These are phyloP conservation scores for Jordanella pulchra DNA, from an alignment of 2,797 vertebrate species.

Conservation along the genomic window DNA sequence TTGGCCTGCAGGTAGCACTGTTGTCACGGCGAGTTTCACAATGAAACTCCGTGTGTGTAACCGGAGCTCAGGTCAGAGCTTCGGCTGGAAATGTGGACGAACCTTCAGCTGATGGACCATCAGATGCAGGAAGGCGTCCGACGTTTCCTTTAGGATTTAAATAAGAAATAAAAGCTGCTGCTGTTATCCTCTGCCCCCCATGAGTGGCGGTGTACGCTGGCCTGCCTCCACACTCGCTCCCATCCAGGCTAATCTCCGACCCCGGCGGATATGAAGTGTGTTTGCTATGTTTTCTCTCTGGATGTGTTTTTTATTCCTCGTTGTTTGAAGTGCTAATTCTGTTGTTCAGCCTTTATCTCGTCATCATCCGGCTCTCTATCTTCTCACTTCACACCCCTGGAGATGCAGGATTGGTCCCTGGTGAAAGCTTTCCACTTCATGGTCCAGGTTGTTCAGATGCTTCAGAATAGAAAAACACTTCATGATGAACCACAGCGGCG, in stretches of 20 bases:
- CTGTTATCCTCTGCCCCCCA: constrained; percentile 21
- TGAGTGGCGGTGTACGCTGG: constrained; percentile 56
- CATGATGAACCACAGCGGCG: constrained; percentile 3
- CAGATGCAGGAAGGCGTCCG: too few relatives aligned
- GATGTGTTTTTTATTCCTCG: constrained; percentile 27
- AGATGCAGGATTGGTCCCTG: constrained; percentile 51
- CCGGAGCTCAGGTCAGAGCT: too few relatives aligned
- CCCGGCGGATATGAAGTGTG: constrained; percentile 62
- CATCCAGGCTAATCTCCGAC: constrained; percentile 60
- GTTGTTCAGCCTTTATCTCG: constrained; percentile 69
- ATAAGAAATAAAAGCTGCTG: constrained; percentile 3
- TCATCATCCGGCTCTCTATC: constrained; percentile 59
- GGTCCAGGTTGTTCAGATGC: constrained; percentile 39
- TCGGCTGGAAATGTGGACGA: too few relatives aligned
- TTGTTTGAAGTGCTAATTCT: constrained; percentile 75
- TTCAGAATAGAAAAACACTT: constrained; percentile 4
- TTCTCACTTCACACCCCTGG: constrained; percentile 63
- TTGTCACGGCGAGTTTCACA: too few relatives aligned
- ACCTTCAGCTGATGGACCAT: too few relatives aligned
- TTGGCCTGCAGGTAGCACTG: too few relatives aligned
- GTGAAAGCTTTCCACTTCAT: constrained; percentile 46
- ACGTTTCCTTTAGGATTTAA: too few relatives aligned
- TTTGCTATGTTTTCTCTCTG: constrained; percentile 5
- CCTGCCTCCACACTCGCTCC: constrained; percentile 36
- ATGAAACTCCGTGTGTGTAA: too few relatives aligned